phyloP scores from a whole-genome alignment of 2,888 invertebrate species.

The Troides oblongomaculatus region DNA sequence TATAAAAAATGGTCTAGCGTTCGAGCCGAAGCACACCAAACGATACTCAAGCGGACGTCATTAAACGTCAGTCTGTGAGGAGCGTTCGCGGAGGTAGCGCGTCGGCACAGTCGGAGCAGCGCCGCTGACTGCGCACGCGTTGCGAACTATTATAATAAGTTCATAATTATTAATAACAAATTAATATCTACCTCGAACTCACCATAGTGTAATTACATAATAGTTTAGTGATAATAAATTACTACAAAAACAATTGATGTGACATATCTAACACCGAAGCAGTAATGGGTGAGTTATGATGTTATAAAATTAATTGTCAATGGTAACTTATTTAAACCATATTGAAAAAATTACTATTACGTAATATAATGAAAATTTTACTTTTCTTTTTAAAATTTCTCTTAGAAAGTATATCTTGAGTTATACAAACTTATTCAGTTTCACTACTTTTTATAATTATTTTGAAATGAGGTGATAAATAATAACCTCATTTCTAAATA shows the following conservation, averaged over 20 bases:
- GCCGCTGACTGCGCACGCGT: constrained; percentile 66
- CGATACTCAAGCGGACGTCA: constrained; percentile 36
- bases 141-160: constrained; percentile 41
- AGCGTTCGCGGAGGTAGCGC: constrained; percentile 50
- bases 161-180: constrained; percentile 35
- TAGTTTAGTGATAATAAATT: constrained; percentile 43
- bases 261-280: constrained; percentile 38
- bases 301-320: neutral
- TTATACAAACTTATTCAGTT: no score
- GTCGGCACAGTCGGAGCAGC: constrained; percentile 39
- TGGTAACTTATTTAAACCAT: neutral
- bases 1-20: constrained; percentile 31
- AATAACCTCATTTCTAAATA: no score
- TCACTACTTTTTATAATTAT: no score
- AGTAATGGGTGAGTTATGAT: constrained; percentile 57
- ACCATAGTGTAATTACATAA: constrained; percentile 31
- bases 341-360: neutral
- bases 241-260: constrained; percentile 33
- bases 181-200: constrained; percentile 43
- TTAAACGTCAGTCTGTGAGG: constrained; percentile 59
- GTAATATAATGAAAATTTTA: neutral
- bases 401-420: no score
- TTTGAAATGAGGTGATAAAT: no score
- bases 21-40: constrained; percentile 43
- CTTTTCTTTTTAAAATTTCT: neutral